Evolutionary conservation across 2,113 vertebrate genomes (phyloP), one percentile per base, ranked within the genome.

Genomic region (Channa maculata): DNA sequence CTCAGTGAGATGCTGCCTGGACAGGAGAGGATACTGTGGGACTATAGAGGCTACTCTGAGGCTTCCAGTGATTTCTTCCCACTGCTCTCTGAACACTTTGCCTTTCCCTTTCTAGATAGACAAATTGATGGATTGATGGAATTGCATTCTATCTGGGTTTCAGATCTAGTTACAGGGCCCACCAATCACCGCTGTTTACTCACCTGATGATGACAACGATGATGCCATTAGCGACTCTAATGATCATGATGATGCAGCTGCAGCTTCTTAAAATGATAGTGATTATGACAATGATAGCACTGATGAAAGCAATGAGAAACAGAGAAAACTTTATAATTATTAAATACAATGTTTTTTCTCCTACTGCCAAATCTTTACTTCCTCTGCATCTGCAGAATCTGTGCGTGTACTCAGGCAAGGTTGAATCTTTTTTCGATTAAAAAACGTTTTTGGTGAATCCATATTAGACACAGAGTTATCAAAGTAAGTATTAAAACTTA

Each of bases 21-120:
- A 91, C 88, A 85, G 85, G 75, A 78, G 86, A 83, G 83, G 82
- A 79, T 60, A 60, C 79, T 67, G 71, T 64, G 66, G 83, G 84
- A 70, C 87, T 84, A 73, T 73, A 70, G 64, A 78, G 76, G 72
- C 70, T 80, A 70, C 66, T 71, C 70, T 72, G 75, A 89, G 90
- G 86, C 88, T 91, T 91, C 89, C 91, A 89, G 94, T 95, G 96
- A 96, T 95, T 96, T 96, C 93, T 93, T 92, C 74, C 66, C 80
- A 68, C 58, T 46, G 44, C 72, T 82, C 43, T 52, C 45, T 55
- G 71, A 75, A 71, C 48, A 55, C 36, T 45, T 70, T 72, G 51
- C 65, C 41, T 79, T 62, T 84, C 34, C 46, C 45, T 58, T 41
- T 46, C 49, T 55, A 62, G 33, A 71, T 73, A 43, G 12, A 65